Conservation (phyloP, 2,113 vertebrate genomes). For the Bubo blakistoni region DNA sequence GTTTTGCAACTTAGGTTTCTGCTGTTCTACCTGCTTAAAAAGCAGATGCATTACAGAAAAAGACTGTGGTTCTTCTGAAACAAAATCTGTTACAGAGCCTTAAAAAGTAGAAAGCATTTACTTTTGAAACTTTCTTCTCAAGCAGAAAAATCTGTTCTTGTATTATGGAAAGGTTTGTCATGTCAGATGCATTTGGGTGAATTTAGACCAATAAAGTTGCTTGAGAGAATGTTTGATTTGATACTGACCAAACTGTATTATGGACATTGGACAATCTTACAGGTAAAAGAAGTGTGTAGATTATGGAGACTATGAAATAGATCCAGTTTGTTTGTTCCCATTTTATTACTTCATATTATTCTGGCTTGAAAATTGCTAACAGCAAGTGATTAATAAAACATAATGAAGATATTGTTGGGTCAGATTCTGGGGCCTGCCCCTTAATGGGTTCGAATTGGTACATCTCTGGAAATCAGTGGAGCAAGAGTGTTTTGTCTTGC, state of each 20-base stretch:
- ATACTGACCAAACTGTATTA: not conserved
- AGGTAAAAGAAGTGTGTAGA: not conserved
- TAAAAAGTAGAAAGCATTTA: not conserved
- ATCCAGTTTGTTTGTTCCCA: not conserved
- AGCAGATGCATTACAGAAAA: not conserved
- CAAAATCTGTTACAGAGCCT: not conserved
- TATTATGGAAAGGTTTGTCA: not conserved
- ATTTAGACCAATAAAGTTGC: not conserved
- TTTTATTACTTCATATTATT: not conserved
- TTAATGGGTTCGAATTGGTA: not conserved
- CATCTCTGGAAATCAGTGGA: not conserved
- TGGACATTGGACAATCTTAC: not conserved
- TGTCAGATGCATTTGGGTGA: not conserved
- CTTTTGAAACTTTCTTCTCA: not conserved
- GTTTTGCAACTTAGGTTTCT: not conserved
- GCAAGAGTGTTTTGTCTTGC: not conserved
- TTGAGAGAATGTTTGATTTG: constrained; percentile 30
- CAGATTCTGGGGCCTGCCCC: not conserved
- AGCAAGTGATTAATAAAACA: not conserved
- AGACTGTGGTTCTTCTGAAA: not conserved
- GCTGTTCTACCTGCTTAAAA: not conserved
- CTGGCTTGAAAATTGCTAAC: not conserved
- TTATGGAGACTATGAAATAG: not conserved
- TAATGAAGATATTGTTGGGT: not conserved
- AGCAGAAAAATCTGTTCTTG: not conserved